Conservation (phyloP, 1,140 invertebrate genomes). For the Cydia splendana region DNA sequence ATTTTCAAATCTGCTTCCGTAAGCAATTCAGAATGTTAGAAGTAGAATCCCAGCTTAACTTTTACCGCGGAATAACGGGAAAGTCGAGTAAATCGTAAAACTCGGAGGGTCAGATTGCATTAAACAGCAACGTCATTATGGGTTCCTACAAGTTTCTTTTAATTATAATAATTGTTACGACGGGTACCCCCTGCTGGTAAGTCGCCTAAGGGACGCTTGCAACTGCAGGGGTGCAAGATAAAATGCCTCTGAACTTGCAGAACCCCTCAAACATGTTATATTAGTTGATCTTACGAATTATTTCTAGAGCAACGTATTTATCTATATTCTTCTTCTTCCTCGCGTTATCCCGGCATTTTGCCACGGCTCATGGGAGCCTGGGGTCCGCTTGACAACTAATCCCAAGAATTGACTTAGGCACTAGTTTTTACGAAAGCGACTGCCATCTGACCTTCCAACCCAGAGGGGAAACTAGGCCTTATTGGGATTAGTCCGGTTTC, state of each 20-base stretch:
- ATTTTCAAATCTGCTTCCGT: background rate
- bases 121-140: background rate
- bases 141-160: background rate
- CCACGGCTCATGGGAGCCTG: no score
- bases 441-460: no score
- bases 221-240: conserved; percentile 2
- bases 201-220: background rate
- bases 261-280: background rate
- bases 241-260: background rate
- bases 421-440: no score
- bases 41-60: background rate
- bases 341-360: no score
- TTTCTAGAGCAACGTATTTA: background rate
- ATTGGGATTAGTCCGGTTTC: no score
- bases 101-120: background rate
- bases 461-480: no score
- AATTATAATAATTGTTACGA: background rate
- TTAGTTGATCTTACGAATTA: background rate
- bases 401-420: no score
- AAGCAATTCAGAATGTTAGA: background rate
- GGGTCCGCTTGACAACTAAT: no score
- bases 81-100: background rate
- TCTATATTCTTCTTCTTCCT: no score
- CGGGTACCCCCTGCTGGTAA: background rate
- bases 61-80: background rate